These are phyloP conservation scores for Drosophila pseudoobscura DNA, from an alignment of 1,140 invertebrate genomes.

Conservation along the genomic window DNA sequence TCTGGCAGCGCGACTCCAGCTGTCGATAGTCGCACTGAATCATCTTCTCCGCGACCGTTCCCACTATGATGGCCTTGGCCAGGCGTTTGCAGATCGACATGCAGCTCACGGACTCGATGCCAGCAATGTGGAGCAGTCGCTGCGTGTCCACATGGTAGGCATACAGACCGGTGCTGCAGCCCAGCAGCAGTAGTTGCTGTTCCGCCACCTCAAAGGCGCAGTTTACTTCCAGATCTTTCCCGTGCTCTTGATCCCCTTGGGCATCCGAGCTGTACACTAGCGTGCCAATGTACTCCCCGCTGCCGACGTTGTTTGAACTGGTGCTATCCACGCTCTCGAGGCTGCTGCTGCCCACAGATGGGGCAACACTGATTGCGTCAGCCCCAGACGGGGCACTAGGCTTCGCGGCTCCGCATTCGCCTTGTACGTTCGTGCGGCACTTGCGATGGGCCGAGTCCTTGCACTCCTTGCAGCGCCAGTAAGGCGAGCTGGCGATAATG, in stretches of 20 bases:
- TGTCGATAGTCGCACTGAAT: conserved; percentile 87
- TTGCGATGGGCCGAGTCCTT: conserved; percentile 69
- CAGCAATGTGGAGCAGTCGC: conserved; percentile 85
- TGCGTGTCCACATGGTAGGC: conserved; percentile 72
- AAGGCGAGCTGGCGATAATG: conserved; percentile 63
- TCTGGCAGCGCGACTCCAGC: conserved; percentile 86
- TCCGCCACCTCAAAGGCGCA: conserved; percentile 75
- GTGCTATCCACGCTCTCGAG: conserved; percentile 35
- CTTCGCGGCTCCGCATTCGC: conserved; percentile 47
- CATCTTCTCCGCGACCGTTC: conserved; percentile 87
- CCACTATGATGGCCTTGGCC: conserved; percentile 87
- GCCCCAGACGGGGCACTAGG: conserved; percentile 19
- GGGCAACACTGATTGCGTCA: conserved; percentile 26
- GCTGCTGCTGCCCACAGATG: conserved; percentile 42
- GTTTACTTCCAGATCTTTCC: conserved; percentile 64
- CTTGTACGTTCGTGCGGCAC: conserved; percentile 61
- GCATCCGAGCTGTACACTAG: conserved; percentile 49
- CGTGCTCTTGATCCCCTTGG: conserved; percentile 1
- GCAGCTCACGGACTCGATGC: conserved; percentile 87
- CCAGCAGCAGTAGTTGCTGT: conserved; percentile 67
- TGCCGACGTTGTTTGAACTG: neutral
- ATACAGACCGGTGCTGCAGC: conserved; percentile 77
- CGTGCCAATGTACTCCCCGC: conserved; percentile 56
- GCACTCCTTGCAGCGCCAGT: conserved; percentile 80
- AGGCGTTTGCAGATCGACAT: conserved; percentile 86